Percentiles rank a stretch among this genome's conserved stretches.
These are phyloP conservation scores for Dreissena rostriformis DNA, from an alignment of 1,140 invertebrate genomes.

Conservation along the genomic window DNA sequence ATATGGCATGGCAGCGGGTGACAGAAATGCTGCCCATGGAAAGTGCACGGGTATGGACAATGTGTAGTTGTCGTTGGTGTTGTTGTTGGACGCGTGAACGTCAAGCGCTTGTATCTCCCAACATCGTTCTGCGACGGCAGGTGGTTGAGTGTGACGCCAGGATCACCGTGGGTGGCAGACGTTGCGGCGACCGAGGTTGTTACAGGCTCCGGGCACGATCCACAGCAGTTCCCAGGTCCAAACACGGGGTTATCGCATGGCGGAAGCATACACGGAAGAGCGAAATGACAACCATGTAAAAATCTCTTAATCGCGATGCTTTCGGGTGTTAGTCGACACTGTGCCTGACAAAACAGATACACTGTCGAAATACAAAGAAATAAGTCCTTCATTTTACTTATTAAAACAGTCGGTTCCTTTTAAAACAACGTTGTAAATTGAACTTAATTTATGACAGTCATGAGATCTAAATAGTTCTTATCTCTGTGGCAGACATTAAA, in stretches of 20 bases:
- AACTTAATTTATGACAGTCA: no score
- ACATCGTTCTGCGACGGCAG: no score
- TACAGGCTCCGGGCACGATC: conserved; percentile 15
- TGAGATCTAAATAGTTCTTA: no score
- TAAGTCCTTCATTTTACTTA: no score
- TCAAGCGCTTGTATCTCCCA: no score
- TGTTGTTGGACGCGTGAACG: conserved; percentile 13
- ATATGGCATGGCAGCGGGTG: conserved; percentile 43
- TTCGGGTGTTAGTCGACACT: not conserved
- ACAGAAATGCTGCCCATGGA: conserved; percentile 30
- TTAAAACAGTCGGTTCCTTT: no score
- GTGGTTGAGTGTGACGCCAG: no score
- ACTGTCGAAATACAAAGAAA: no score
- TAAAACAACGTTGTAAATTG: no score
- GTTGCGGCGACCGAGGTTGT: not conserved
- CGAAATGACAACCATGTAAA: conserved; percentile 35
- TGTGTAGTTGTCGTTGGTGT: conserved; percentile 2
- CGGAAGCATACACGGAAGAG: conserved; percentile 33
- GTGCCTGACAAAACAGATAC: no score
- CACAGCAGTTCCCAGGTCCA: conserved; percentile 38
- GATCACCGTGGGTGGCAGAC: no score
- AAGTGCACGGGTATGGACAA: conserved; percentile 30
- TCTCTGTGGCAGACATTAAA: no score
- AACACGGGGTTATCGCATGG: conserved; percentile 32
- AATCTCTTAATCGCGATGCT: conserved; percentile 4